Evolutionary conservation across 2,888 invertebrate genomes (phyloP), one percentile per base, ranked within the genome.

Genomic region (Bursaphelenchus okinawaensis): DNA sequence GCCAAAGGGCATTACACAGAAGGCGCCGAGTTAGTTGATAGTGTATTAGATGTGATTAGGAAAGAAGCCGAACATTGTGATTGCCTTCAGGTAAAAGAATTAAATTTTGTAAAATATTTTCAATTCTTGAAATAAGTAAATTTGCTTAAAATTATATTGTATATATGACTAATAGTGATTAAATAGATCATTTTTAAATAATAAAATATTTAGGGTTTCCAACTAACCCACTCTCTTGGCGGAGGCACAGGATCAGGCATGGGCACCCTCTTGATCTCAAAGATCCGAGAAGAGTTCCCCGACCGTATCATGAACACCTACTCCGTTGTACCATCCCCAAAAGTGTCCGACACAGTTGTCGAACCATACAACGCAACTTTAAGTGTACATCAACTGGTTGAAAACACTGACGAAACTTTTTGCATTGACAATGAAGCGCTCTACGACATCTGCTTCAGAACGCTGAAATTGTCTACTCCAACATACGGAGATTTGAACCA

Each of bases 271-370:
- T 88, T 93, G 74, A 93, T 93, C 83, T 92, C 91, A 75, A 93
- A 93, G 86, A 93, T 93, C 85, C 89, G 93, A 80, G 93, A 93
- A 86, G 93, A 94, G 87, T 94, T 93, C 84, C 93, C 93, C 76
- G 93, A 94, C 87, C 90, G 93, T 87, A 94, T 94, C 79, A 93
- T 94, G 93, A 92, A 91, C 88, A 93, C 93, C 83, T 94, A 92
- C 87, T 92, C 92, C 68, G 93, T 93, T 71, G 88, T 93, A 88
- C 84, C 92, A 24, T 91, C 90, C 2, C 90, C 91, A 9, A 91
- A 91, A 87, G 77, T 74, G 9, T 86, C 85, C 0, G 86, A 87
- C 71, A 86, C 91, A 4, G 91, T 91, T 57, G 90, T 91, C 69
- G 91, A 91, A 68, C 84, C 84, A 23, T 84, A 84, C 81, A 84